Evolutionary conservation across 2,113 vertebrate species (phyloP).

Genomic region (Cheilinus undulatus): DNA sequence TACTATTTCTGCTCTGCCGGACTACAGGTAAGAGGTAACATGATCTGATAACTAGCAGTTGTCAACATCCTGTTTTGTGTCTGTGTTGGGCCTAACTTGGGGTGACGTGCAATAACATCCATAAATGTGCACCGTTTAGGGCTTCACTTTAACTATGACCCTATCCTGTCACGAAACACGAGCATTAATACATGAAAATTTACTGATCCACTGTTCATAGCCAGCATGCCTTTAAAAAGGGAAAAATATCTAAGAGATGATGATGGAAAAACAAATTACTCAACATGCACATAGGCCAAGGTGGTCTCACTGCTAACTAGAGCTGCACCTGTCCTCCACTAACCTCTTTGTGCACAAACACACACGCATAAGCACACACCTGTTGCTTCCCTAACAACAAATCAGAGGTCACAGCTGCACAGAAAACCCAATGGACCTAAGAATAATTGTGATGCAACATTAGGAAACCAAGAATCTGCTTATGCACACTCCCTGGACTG

Average conservation of each 20-base stretch:
- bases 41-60: conserved; percentile 82
- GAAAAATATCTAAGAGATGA: neutral
- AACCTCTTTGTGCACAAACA: conserved; percentile 29
- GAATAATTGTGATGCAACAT: conserved; percentile 77
- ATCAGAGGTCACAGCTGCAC: conserved; percentile 65
- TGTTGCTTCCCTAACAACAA: conserved; percentile 63
- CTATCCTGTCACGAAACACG: neutral
- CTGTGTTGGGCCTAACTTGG: conserved; percentile 37
- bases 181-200: neutral
- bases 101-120: conserved; percentile 17
- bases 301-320: conserved; percentile 15
- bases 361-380: conserved; percentile 62
- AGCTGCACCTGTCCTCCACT: conserved; percentile 46
- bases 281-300: conserved; percentile 8
- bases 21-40: conserved; percentile 83
- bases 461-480: conserved; percentile 51
- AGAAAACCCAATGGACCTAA: conserved; percentile 59
- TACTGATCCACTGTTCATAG: neutral
- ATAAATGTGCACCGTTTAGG: conserved; percentile 32
- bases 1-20: conserved; percentile 74
- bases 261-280: neutral
- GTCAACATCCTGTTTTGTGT: conserved; percentile 70
- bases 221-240: neutral
- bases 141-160: neutral
- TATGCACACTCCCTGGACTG: neutral